Conservation (phyloP, 64 coral and sea anemone species). For the Hydrozoanthus tunicans region DNA sequence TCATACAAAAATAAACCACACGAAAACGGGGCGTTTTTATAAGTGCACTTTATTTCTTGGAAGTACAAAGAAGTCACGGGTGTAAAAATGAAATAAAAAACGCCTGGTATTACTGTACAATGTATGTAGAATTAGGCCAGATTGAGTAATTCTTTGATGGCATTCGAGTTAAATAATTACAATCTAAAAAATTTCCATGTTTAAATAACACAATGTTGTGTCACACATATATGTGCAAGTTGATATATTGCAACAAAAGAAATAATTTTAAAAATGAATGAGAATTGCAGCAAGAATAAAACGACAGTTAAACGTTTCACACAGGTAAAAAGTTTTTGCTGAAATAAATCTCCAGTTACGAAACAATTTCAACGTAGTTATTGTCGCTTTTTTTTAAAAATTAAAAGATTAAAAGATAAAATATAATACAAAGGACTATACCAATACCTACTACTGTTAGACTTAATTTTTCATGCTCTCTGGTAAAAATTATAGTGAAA, state of each 20-base stretch:
- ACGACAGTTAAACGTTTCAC: too few relatives aligned
- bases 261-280: background rate
- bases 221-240: background rate
- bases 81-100: constrained; percentile 14
- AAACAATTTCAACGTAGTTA: too few relatives aligned
- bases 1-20: background rate
- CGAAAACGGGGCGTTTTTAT: background rate
- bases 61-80: constrained; percentile 38
- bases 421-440: too few relatives aligned
- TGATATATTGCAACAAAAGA: background rate
- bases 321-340: too few relatives aligned
- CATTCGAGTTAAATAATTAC: constrained; percentile 19
- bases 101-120: constrained; percentile 1
- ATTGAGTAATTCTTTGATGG: background rate
- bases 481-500: too few relatives aligned
- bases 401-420: too few relatives aligned
- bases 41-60: constrained; percentile 50
- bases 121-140: background rate
- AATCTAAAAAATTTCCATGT: background rate
- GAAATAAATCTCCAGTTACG: too few relatives aligned
- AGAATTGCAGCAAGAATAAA: background rate
- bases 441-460: too few relatives aligned
- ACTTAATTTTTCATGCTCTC: too few relatives aligned
- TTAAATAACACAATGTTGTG: constrained; percentile 39
- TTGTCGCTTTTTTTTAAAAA: too few relatives aligned